Evolutionary conservation across 2,113 vertebrate genomes (phyloP).

Genomic region (Triplophysa tibetana): DNA sequence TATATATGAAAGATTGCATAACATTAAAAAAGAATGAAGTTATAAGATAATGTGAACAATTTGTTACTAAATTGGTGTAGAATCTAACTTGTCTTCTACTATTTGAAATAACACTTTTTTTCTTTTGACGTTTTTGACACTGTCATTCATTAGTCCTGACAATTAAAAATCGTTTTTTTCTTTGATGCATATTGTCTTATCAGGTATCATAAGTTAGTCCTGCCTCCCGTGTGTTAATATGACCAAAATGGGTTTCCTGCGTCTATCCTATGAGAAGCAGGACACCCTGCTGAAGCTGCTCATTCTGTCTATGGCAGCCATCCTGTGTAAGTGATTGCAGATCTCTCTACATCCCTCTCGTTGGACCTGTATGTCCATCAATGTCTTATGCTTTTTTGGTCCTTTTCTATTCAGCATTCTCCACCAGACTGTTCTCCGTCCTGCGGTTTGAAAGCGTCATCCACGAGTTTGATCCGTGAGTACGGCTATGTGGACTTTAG

Average conservation of each 20-base stretch:
- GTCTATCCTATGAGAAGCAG: slow-evolving; percentile 98
- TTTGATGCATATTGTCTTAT: background rate
- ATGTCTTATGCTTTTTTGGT: background rate
- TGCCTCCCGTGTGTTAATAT: slow-evolving; percentile 76
- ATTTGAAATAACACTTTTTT: too few species aligned
- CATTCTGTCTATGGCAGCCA: slow-evolving; percentile 96
- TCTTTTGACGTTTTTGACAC: too few species aligned
- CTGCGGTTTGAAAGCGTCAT: slow-evolving; percentile 98
- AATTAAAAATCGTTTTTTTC: background rate
- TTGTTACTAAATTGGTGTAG: too few species aligned
- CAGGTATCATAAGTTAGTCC: slow-evolving; percentile 67
- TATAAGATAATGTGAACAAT: too few species aligned
- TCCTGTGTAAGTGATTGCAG: slow-evolving; percentile 86
- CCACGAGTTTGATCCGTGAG: slow-evolving; percentile 99
- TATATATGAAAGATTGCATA: background rate
- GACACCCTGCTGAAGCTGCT: slow-evolving; percentile 98
- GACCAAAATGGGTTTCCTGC: slow-evolving; percentile 94
- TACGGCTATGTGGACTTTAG: slow-evolving; percentile 33
- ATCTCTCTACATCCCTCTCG: background rate
- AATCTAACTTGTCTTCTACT: too few species aligned
- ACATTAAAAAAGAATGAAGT: background rate
- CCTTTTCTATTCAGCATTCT: slow-evolving; percentile 81
- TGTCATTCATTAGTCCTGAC: too few species aligned
- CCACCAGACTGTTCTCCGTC: slow-evolving; percentile 94
- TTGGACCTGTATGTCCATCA: background rate